Evolutionary conservation across 37 sponge, comb jelly and placozoan species (phyloP), one percentile per base, ranked within the genome.

Genomic region (Mnemiopsis leidyi): DNA sequence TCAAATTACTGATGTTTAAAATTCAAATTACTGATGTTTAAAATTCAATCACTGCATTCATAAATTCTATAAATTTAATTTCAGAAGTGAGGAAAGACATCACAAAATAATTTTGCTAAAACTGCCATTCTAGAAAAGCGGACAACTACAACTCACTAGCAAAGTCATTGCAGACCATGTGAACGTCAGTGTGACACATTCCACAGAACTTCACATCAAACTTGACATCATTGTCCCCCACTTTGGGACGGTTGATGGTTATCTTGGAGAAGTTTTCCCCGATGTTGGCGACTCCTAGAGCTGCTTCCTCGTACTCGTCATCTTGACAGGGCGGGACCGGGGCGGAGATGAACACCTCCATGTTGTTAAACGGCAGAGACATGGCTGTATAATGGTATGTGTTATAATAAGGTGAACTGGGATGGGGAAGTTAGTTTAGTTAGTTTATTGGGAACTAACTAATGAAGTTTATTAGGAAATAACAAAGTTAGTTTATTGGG

Each of bases 171-270:
- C 25, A 28, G 30, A 28, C 75, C 7, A 71, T 7, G 30, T 71
- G 75, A 13, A 29, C 30, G 75, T 71, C 75, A 29, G 21, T 29
- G 30, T 71, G 75, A 25, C 75, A 71, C 25, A 71, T 28, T 18
- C 75, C 75, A 18, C 75, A 71, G 75, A 23, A 71, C 30, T 71
- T 71, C n/a, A 71, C 20, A 18, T 71, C 75, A 18, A 71, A 71
- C 75, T 71, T 71, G 30, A 71, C 75, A n/a, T 29, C 30, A 71
- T n/a, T 28, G 26, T 28, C 75, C 30, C 25, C 25, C 21, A 71
- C 75, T 28, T 71, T 71, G n/a, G 75, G 75, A 28, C 75, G 75
- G 30, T 71, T 71, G 30, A 71, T 71, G 26, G 75, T 71, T 2
- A 71, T 23, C 75, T 71, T 71, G 30, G 30, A 29, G 75, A 71